These are phyloP conservation scores for Cyclina sinensis DNA, from an alignment of 1,140 invertebrate genomes.

Conservation along the genomic window DNA sequence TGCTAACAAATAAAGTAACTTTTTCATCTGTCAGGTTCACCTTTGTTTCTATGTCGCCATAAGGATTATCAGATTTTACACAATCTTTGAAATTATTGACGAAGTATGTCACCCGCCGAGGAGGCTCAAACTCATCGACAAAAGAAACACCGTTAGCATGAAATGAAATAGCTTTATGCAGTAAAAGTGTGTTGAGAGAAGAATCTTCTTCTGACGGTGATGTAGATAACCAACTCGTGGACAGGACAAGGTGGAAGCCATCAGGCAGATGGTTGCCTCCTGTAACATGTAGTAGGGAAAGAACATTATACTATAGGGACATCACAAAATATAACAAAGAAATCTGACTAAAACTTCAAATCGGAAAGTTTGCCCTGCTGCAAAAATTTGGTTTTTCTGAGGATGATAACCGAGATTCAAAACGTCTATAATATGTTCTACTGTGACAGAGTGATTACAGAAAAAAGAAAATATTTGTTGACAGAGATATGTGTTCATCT, in stretches of 20 bases:
- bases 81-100: conserved; percentile 54
- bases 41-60: background rate
- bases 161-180: conserved; percentile 56
- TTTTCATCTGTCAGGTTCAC: background rate
- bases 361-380: no score
- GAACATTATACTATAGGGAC: no score
- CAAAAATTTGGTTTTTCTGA: no score
- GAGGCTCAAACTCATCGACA: conserved; percentile 58
- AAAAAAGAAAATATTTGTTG: no score
- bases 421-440: no score
- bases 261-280: conserved; percentile 32
- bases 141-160: conserved; percentile 37
- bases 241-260: conserved; percentile 50
- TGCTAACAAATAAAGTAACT: no score
- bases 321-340: no score
- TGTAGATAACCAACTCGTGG: conserved; percentile 45
- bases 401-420: no score
- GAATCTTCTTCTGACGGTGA: background rate
- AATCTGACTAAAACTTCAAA: no score
- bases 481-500: no score
- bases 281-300: no score
- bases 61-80: background rate
- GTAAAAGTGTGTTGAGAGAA: background rate
- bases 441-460: no score
- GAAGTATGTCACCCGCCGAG: conserved; percentile 61